Evolutionary conservation across 2,113 vertebrate genomes (phyloP), one percentile per base, ranked within the genome.

Genomic region (Petrocephalus microphthalmus): DNA sequence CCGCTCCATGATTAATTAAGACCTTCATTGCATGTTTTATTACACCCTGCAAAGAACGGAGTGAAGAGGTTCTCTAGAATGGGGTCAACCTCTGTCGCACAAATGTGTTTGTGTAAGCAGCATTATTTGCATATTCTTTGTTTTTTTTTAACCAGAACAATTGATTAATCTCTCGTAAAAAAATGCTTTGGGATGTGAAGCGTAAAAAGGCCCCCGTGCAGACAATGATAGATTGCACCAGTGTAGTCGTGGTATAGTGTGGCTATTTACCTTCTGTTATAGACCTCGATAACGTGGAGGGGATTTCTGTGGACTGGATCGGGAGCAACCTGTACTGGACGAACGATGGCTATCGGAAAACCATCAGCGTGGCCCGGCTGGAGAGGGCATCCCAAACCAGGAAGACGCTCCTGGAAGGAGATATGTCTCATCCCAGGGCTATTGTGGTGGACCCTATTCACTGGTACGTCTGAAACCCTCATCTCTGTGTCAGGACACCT

Each of bases 291-390:
- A 97, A 96, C 37, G 96, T 97, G 20, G 97, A 97, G 91, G 97
- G 97, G 2, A 96, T 97, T 89, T 96, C 97, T 60, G 96, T 97
- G 87, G 97, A 97, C 91, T 97, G 97, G 97, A 95, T 97, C 89
- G 96, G 96, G 90, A 96, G 97, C 92, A 97, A 97, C 89, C 92
- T 97, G 47, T 97, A 96, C 57, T 97, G 97, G 96, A 97, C 97
- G 37, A 97, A 97, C 0, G 96, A 97, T 90, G 96, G 97, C 25
- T 95, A 96, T 83, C 95, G 94, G 88, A 97, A 97, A 93, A 96
- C 96, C 0, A 96, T 97, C 89, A 96, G 95, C 33, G 97, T 96
- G 47, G 96, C 96, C 84, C 94, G 96, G 51, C 90, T 97, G 90
- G 96, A 97, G 88, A 96, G 96, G 89, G 96, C 96, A 22, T 93